Evolutionary conservation across 2,797 vertebrate species (phyloP).

Genomic region (Micromesistius poutassou): DNA sequence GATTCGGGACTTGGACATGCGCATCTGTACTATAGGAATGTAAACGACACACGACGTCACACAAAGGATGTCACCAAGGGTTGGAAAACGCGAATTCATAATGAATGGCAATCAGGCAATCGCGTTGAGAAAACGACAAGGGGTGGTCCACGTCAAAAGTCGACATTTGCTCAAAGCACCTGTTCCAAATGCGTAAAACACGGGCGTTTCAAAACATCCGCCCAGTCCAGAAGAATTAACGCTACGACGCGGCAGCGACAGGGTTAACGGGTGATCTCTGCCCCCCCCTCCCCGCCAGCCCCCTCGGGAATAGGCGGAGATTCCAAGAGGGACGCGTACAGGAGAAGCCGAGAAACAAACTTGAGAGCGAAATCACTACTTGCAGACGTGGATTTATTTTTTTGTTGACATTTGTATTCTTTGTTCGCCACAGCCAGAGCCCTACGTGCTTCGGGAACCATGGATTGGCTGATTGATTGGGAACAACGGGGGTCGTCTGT

Average conservation of each 20-base stretch:
- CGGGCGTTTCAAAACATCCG: background rate
- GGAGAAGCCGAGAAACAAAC: constrained; percentile 26
- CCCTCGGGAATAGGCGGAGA: constrained; percentile 58
- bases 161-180: background rate
- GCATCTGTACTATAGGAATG: background rate
- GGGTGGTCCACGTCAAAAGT: background rate
- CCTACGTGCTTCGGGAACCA: background rate
- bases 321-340: constrained; percentile 27
- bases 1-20: no score
- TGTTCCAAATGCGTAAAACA: background rate
- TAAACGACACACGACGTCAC: background rate
- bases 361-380: constrained; percentile 19
- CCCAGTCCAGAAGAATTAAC: background rate
- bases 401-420: background rate
- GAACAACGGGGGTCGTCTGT: background rate
- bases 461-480: background rate
- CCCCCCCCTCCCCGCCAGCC: constrained; percentile 18
- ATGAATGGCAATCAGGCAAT: background rate
- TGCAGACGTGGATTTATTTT: background rate
- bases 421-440: background rate
- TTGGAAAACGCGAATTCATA: background rate
- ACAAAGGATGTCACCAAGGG: background rate
- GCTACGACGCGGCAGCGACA: constrained; percentile 4
- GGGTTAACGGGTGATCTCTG: constrained; percentile 40
- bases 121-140: background rate